Evolutionary conservation across 2,888 invertebrate species (phyloP).

Genomic region (Drosophila birchii): DNA sequence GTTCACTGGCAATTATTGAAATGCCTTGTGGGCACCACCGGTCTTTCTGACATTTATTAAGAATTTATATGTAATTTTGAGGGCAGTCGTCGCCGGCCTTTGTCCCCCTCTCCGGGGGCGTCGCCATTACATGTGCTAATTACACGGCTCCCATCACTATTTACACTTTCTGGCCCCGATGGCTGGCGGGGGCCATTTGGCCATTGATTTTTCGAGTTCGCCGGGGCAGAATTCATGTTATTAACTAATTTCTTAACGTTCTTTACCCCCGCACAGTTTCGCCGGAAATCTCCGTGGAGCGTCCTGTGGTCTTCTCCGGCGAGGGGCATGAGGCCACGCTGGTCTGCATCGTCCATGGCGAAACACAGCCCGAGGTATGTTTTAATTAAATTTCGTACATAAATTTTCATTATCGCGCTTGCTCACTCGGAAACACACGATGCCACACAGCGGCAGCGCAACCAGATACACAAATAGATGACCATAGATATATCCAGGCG

Average conservation of each 20-base stretch:
- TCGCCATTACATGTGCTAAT: conserved; percentile 46
- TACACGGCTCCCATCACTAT: conserved; percentile 40
- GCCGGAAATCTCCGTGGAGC: conserved; percentile 86
- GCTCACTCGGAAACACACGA: conserved; percentile 62
- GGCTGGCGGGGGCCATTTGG: conserved; percentile 18
- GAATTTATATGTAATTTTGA: conserved; percentile 73
- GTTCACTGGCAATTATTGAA: conserved; percentile 65
- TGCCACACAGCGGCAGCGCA: conserved; percentile 15
- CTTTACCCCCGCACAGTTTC: conserved; percentile 77
- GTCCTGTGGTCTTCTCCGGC: conserved; percentile 88
- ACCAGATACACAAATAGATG: conserved; percentile 21
- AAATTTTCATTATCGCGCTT: conserved; percentile 70
- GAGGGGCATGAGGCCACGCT: conserved; percentile 89
- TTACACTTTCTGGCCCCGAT: conserved; percentile 4
- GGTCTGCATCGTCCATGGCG: conserved; percentile 89
- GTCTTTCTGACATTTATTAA: conserved; percentile 67
- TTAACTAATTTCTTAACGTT: conserved; percentile 63
- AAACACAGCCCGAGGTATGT: conserved; percentile 88
- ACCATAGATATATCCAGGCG: conserved; percentile 31
- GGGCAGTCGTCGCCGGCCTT: background rate
- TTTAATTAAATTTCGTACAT: conserved; percentile 71
- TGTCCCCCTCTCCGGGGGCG: background rate
- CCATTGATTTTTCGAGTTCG: conserved; percentile 33
- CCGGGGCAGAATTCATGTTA: conserved; percentile 45
- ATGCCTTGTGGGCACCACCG: conserved; percentile 46